Percentiles rank a stretch among this genome's conserved stretches.
These are phyloP conservation scores for Serrognathus titanus DNA, from an alignment of 2,888 invertebrate species.

Conservation along the genomic window DNA sequence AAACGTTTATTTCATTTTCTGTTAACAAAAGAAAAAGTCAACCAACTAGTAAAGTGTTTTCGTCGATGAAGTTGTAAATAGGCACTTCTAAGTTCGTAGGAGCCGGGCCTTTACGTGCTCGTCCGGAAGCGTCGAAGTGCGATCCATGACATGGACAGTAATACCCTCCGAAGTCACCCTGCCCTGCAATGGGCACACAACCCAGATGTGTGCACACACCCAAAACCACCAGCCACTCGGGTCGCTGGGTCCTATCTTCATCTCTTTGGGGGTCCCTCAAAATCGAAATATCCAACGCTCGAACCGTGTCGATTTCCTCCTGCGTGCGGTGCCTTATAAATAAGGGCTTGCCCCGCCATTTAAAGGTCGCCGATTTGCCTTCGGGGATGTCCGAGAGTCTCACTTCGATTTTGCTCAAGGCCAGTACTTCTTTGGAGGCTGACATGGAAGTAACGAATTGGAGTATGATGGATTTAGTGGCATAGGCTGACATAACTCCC, in stretches of 20 bases:
- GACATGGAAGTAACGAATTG: slow-evolving; percentile 59
- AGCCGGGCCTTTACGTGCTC: slow-evolving; percentile 73
- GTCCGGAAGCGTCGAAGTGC: slow-evolving; percentile 73
- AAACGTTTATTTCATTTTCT: neutral
- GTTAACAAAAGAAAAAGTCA: slow-evolving; percentile 22
- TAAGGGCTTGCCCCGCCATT: slow-evolving; percentile 78
- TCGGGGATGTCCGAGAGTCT: slow-evolving; percentile 66
- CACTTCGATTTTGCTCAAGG: slow-evolving; percentile 73
- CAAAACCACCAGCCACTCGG: slow-evolving; percentile 74
- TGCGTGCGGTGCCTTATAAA: slow-evolving; percentile 69
- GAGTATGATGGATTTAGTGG: slow-evolving; percentile 57
- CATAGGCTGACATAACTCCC: slow-evolving; percentile 58
- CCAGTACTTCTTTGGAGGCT: slow-evolving; percentile 71
- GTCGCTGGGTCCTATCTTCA: slow-evolving; percentile 60
- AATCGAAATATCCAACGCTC: slow-evolving; percentile 55
- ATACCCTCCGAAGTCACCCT: slow-evolving; percentile 65
- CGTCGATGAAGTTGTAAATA: slow-evolving; percentile 55
- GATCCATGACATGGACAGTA: slow-evolving; percentile 85
- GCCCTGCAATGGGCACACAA: slow-evolving; percentile 74
- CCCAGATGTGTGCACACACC: slow-evolving; percentile 83
- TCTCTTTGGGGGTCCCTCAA: slow-evolving; percentile 72
- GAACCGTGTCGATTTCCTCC: slow-evolving; percentile 62
- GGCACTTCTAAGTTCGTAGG: slow-evolving; percentile 70
- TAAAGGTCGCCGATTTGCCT: slow-evolving; percentile 62
- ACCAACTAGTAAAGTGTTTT: slow-evolving; percentile 57